Conservation (phyloP, 2,113 vertebrate species). For the Mesoclemmys tuberculata region DNA sequence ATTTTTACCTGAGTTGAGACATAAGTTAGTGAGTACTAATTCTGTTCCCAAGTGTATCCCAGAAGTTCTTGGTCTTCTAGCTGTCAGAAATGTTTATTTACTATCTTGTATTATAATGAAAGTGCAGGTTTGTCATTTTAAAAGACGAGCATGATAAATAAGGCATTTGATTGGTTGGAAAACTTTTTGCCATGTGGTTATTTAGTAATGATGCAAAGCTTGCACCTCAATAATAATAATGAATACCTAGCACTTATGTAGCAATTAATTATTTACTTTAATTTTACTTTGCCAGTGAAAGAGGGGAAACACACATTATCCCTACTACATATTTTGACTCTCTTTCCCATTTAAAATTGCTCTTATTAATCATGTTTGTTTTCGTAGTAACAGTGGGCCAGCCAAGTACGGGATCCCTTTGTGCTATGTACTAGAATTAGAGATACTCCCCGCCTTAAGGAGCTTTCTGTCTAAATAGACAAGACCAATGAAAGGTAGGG, state of each 20-base stretch:
- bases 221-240: background rate
- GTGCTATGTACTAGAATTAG: background rate
- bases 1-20: background rate
- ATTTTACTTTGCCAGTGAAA: background rate
- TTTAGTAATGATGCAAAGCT: background rate
- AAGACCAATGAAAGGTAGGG: background rate
- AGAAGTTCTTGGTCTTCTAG: background rate
- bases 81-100: background rate
- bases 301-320: background rate
- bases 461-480: background rate
- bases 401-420: background rate
- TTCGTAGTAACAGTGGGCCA: background rate
- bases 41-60: background rate
- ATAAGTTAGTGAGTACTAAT: background rate
- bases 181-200: background rate
- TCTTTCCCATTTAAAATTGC: background rate
- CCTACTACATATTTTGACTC: background rate
- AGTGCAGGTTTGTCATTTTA: background rate
- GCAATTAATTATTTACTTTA: background rate
- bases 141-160: background rate
- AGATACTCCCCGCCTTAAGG: background rate
- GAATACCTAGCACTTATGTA: background rate
- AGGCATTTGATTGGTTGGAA: background rate
- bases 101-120: background rate
- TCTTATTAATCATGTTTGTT: background rate